Evolutionary conservation across 1,140 invertebrate species (phyloP), one percentile per base, ranked within the genome.

Genomic region (Penaeus japonicus): DNA sequence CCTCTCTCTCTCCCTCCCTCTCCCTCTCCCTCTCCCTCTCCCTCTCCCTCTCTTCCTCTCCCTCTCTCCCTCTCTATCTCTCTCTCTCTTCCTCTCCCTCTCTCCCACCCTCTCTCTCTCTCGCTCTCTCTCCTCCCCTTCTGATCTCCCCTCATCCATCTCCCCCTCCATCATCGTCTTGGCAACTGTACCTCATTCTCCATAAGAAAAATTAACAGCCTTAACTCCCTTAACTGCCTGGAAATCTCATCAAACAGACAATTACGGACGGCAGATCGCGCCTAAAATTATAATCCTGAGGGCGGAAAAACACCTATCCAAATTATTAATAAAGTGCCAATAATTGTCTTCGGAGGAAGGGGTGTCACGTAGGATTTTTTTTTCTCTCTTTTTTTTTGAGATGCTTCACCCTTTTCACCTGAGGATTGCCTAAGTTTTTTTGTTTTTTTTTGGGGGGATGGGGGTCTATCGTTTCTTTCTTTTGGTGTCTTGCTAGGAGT

Each of bases 281-380:
- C 75, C 84, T 78, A 30, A 57, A 59, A 85, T 78, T 78, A 59
- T 77, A 85, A 83, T 75, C 54, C 30, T 53, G 24, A 18, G 27
- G 4, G 84, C 18, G 22, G 32, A 79, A 85, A 86, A 86, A 86
- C 84, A 86, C 84, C 55, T 27, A 80, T 79, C 75, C 4, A 80
- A 47, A 86, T 86, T 86, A 86, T 86, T 86, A 80, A 86, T 86
- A 79, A 86, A 86, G 84, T 86, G 84, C 55, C 84, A 80, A 80
- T 84, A 73, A 84, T 75, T 75, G 62, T 75, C 47, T 73, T 32
- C 27, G 70, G 35, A 73, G 70, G 70, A 73, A 27, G 70, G 65
- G 35, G 70, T 32, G 70, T 73, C 35, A 30, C 70, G 4, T 1
- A 35, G 81, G 24, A 15, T 32, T 5, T 62, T 83, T 65, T 59